A percentile compares a stretch with the other conserved stretches of the same genome.
Evolutionary conservation across 2,797 vertebrate genomes (phyloP).

Genomic region (Momotus momota): DNA sequence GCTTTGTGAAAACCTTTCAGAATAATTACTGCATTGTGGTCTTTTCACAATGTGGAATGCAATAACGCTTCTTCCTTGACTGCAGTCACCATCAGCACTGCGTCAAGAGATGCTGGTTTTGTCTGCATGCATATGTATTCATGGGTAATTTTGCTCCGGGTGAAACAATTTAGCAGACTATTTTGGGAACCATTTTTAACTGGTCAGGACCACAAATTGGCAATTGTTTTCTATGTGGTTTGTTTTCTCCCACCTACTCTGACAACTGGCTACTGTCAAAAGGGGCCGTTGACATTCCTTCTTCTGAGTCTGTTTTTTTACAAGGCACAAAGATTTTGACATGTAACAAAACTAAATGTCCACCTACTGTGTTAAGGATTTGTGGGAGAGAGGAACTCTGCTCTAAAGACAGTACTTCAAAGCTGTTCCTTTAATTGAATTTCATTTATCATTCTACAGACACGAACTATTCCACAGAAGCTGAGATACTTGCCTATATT

Average conservation of each 20-base stretch:
- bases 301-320: not conserved
- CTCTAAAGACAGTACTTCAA: not conserved
- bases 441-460: not conserved
- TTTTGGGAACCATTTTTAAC: conserved; percentile 65
- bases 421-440: not conserved
- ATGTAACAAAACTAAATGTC: not conserved
- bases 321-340: conserved; percentile 4
- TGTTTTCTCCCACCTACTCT: conserved; percentile 36
- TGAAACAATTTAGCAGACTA: conserved; percentile 64
- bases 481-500: not conserved
- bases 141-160: conserved; percentile 51
- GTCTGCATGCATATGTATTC: conserved; percentile 63
- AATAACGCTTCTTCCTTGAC: conserved; percentile 61
- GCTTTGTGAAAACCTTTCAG: conserved; percentile 67
- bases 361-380: not conserved
- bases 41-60: conserved; percentile 48
- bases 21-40: conserved; percentile 67
- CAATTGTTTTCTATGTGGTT: conserved; percentile 47
- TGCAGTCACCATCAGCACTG: conserved; percentile 61
- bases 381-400: not conserved
- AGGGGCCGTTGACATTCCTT: conserved; percentile 8
- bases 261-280: conserved; percentile 36
- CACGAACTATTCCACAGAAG: not conserved
- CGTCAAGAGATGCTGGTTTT: conserved; percentile 61
- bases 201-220: conserved; percentile 62